Evolutionary conservation across 92 coral and sea anemone species (phyloP).

Genomic region (Hydrozoanthus gracilis): DNA sequence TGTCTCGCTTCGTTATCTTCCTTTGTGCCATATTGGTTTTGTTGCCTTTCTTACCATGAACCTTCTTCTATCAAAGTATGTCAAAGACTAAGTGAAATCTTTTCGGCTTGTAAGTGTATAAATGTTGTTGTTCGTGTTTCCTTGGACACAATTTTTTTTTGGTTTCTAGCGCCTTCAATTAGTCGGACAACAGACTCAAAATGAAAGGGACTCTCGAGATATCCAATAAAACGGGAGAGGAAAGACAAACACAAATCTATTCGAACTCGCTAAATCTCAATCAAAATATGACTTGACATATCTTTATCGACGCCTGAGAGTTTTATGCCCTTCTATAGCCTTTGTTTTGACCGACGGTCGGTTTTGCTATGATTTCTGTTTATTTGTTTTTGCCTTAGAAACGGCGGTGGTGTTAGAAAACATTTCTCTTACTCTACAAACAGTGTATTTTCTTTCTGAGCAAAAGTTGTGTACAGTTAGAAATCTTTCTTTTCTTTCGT

Average conservation of each 20-base stretch:
- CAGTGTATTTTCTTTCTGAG: neutral
- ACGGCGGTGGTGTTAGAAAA: neutral
- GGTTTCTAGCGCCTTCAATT: neutral
- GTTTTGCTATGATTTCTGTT: neutral
- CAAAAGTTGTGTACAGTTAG: neutral
- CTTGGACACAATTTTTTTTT: neutral
- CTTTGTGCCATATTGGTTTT: too few species aligned
- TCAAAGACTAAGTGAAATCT: too few species aligned
- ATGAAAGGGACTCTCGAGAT: neutral
- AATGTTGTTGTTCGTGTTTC: neutral
- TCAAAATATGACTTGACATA: neutral
- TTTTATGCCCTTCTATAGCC: neutral
- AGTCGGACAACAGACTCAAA: neutral
- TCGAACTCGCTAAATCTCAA: neutral
- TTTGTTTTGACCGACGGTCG: neutral
- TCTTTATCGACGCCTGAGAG: neutral
- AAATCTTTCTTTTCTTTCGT: neutral
- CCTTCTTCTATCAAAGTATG: too few species aligned
- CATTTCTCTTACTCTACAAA: neutral
- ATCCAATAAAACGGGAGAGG: neutral
- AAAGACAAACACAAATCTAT: neutral
- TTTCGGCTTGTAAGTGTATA: too few species aligned
- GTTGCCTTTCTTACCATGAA: too few species aligned
- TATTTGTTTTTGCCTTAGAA: neutral
- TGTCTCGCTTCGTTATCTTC: too few species aligned